Conservation (phyloP, 2,797 vertebrate genomes). For the Apogon talboti region DNA sequence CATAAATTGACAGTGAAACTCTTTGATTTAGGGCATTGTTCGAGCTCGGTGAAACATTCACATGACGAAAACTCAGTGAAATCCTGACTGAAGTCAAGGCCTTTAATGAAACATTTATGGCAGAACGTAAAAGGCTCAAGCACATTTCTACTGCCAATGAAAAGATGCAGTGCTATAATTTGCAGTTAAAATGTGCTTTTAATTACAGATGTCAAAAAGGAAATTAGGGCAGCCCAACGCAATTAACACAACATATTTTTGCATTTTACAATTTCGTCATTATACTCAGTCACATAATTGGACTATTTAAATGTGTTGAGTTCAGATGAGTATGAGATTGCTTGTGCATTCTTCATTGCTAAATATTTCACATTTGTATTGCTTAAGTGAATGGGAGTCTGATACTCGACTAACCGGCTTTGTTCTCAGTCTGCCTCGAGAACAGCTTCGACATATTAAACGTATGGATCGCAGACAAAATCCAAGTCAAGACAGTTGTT, state of each 20-base stretch:
- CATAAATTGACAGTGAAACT: constrained; percentile 34
- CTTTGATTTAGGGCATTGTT: constrained; percentile 64
- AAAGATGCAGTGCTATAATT: constrained; percentile 43
- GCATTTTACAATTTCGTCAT: constrained; percentile 30
- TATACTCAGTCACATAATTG: constrained; percentile 31
- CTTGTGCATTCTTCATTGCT: neutral
- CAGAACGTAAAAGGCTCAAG: constrained; percentile 38
- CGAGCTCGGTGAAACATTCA: constrained; percentile 42
- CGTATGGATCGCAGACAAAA: no score
- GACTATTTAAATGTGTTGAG: constrained; percentile 19
- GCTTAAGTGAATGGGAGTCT: neutral
- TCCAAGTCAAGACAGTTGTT: no score
- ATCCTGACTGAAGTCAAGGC: constrained; percentile 55
- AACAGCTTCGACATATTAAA: constrained; percentile 17
- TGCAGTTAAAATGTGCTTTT: constrained; percentile 52
- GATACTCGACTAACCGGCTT: constrained; percentile 6
- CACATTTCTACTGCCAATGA: constrained; percentile 35
- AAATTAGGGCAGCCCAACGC: constrained; percentile 41
- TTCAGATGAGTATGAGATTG: constrained; percentile 7
- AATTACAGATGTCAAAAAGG: constrained; percentile 57
- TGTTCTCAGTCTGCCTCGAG: constrained; percentile 28
- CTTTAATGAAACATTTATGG: constrained; percentile 71
- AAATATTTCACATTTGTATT: constrained; percentile 5
- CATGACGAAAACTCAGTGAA: constrained; percentile 71
- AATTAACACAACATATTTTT: constrained; percentile 45